Conservation (phyloP, 2,113 vertebrate species). For the Triplophysa tibetana region DNA sequence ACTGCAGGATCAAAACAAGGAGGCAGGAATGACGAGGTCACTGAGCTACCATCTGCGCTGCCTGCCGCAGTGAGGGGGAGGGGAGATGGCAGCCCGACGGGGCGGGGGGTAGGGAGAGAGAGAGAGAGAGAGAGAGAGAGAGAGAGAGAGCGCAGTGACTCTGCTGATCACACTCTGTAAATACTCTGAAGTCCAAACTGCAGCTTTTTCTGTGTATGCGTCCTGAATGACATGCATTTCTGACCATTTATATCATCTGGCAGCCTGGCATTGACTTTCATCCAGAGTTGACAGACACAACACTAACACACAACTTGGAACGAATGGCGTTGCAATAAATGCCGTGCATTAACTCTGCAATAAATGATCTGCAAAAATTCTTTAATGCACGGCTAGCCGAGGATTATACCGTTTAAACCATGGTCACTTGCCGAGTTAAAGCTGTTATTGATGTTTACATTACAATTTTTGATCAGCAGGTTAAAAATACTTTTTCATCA, state of each 20-base stretch:
- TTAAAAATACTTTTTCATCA: too few relatives aligned
- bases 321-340: too few relatives aligned
- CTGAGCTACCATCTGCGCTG: conserved; percentile 88
- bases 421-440: too few relatives aligned
- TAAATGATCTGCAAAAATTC: too few relatives aligned
- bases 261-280: not conserved
- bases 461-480: too few relatives aligned
- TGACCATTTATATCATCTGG: not conserved
- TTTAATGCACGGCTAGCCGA: too few relatives aligned
- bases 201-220: not conserved
- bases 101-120: conserved; percentile 59
- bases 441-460: too few relatives aligned
- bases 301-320: not conserved
- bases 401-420: too few relatives aligned
- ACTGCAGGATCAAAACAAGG: conserved; percentile 87
- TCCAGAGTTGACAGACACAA: not conserved
- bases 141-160: conserved; percentile 65
- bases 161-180: conserved; percentile 43
- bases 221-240: not conserved
- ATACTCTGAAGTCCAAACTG: conserved; percentile 2
- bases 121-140: conserved; percentile 45
- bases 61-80: conserved; percentile 84
- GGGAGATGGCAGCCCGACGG: conserved; percentile 70
- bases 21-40: conserved; percentile 88
- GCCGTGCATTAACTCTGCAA: too few relatives aligned